Conservation (phyloP, 2,797 vertebrate genomes). For the Gymnothorax javanicus region DNA sequence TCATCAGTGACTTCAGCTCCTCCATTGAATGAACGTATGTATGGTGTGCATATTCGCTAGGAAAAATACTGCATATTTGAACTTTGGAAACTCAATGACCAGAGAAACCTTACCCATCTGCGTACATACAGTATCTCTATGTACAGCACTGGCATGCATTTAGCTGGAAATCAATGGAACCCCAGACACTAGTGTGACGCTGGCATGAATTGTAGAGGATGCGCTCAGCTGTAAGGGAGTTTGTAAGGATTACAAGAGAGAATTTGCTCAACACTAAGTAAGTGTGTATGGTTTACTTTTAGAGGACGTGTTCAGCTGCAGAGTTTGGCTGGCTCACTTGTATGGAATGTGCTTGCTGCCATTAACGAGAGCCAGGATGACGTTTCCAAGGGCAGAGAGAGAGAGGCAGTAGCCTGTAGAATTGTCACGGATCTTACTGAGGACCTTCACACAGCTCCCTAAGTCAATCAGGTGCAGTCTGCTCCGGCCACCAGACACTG, state of each 20-base stretch:
- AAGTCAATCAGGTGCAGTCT: conserved; percentile 96
- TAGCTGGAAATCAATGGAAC: too few relatives aligned
- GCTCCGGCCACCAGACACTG: conserved; percentile 97
- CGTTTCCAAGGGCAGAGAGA: conserved; percentile 92
- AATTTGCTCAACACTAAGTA: background rate
- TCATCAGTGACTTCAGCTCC: too few relatives aligned
- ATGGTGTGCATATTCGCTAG: too few relatives aligned
- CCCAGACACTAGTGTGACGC: too few relatives aligned
- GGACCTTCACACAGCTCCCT: conserved; percentile 90
- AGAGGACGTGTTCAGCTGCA: background rate
- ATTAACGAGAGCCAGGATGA: conserved; percentile 96
- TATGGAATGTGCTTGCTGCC: conserved; percentile 98
- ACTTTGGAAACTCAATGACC: too few relatives aligned
- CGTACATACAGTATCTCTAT: too few relatives aligned
- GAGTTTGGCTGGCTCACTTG: conserved; percentile 78
- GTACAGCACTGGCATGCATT: too few relatives aligned
- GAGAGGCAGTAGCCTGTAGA: conserved; percentile 86
- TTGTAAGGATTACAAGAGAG: background rate
- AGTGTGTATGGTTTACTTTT: background rate
- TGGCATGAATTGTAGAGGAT: background rate
- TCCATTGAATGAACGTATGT: too few relatives aligned
- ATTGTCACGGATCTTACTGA: conserved; percentile 83
- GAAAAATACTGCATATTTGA: too few relatives aligned
- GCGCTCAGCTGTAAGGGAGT: background rate
- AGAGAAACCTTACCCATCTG: too few relatives aligned